These are phyloP conservation scores for Coregonus ussuriensis DNA, from an alignment of 2,797 vertebrate genomes.

Conservation along the genomic window DNA sequence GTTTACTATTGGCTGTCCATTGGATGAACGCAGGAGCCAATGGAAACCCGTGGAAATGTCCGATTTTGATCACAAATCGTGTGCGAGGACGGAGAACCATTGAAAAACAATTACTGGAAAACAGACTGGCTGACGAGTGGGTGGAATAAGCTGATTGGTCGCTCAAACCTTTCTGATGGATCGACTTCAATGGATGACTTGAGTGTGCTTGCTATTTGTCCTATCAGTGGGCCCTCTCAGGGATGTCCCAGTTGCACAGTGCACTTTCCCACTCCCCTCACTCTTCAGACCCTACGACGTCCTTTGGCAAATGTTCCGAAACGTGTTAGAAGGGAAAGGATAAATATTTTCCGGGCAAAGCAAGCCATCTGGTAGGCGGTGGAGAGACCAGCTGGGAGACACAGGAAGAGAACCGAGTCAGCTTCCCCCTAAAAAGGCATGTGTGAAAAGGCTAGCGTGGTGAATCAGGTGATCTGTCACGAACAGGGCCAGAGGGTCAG, in stretches of 20 bases:
- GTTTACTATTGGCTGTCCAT: conserved; percentile 8
- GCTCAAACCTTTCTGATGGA: not conserved
- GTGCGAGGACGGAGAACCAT: not conserved
- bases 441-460: conserved; percentile 41
- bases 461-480: conserved; percentile 57
- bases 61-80: not conserved
- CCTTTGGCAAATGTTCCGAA: conserved; percentile 49
- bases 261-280: conserved; percentile 15
- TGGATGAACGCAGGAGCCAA: not conserved
- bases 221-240: not conserved
- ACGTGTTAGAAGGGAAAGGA: conserved; percentile 61
- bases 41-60: not conserved
- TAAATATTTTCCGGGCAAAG: conserved; percentile 60
- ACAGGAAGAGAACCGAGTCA: conserved; percentile 48
- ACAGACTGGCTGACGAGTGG: not conserved
- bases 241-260: not conserved
- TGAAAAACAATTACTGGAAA: conserved; percentile 10
- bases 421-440: conserved; percentile 46
- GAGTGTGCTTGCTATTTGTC: not conserved
- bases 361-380: conserved; percentile 72
- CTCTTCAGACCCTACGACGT: conserved; percentile 37
- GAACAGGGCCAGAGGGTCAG: conserved; percentile 38
- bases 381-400: conserved; percentile 68
- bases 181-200: not conserved
- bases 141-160: not conserved